Evolutionary conservation across 2,113 vertebrate genomes (phyloP).

Genomic region (Pogona vitticeps): DNA sequence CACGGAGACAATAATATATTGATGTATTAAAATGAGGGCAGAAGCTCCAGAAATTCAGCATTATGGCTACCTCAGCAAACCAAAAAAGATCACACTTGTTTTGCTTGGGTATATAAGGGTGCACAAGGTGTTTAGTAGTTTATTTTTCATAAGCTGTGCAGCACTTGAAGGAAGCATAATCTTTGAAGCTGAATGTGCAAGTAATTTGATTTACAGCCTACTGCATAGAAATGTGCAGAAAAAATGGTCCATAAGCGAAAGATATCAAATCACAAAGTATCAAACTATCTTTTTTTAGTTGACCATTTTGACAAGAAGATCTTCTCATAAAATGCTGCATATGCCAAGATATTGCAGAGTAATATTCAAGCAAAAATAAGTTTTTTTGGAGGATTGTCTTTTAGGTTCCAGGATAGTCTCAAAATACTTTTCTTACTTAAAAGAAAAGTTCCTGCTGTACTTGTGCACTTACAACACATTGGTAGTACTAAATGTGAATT

Average conservation of each 20-base stretch:
- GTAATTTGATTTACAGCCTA: constrained; percentile 6
- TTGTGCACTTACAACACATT: no score
- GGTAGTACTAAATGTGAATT: no score
- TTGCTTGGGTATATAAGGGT: background rate
- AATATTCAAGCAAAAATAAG: background rate
- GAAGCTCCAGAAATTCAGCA: background rate
- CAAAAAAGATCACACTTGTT: background rate
- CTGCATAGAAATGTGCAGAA: background rate
- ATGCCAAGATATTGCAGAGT: background rate
- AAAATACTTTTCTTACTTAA: background rate
- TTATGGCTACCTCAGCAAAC: background rate
- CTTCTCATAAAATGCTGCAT: background rate
- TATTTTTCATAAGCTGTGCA: constrained; percentile 1
- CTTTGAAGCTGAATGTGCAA: background rate
- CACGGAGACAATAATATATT: background rate
- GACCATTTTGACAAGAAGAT: background rate
- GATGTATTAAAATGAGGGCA: background rate
- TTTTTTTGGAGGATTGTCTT: background rate
- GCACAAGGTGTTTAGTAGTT: background rate
- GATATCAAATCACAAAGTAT: background rate
- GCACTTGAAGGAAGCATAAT: background rate
- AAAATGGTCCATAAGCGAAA: background rate
- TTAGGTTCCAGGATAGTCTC: background rate
- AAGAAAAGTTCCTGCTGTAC: background rate
- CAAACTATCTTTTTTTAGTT: background rate